Base-by-base conservation (phyloP, 2,113 vertebrate species). In the Numida meleagris region DNA sequence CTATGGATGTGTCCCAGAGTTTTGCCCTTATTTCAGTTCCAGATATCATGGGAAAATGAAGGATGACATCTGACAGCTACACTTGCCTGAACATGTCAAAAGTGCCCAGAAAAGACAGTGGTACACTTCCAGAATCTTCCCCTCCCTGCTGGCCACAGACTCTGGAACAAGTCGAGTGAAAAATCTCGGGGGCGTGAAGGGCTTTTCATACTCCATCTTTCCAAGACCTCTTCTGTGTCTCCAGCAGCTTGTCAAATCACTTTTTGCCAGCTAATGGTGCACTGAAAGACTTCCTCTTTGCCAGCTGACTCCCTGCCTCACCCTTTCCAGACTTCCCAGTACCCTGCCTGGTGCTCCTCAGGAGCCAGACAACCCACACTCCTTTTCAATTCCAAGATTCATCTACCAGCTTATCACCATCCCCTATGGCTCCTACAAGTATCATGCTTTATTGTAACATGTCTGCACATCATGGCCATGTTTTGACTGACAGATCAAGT, bases 251-350 rank as follows among this genome's bases (percentile, higher is more conserved):
- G 94, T 97, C 97, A 97, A 95, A 96, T 92, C 76, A 59, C 38
- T 16, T 90, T 89, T 93, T 86, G 59, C 81, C 79, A 79, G 79
- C 94, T 95, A 95, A 95, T 94, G 91, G 91, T 24, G 7, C 12
- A 15, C 90, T 97, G 91, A 98, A 97, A 97, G 94, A 95, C 92
- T 81, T 96, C 95, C 86, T 86, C 88, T 88, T 90, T 86, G 57
- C 45, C 91, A 94, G 66, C 73, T 23, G 3, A 58, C 88, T 88
- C 48, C 74, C 57, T 73, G 46, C 20, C 59, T 88, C 7, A 2
- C 65, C 43, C 67, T 79, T 58, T 55, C 33, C 13, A 23, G 16
- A 63, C 58, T 53, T 3, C 6, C 62, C 31, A 85, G 78, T 25
- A 34, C 34, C 51, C 40, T 46, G 25, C 34, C 0, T 0, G 23